Base-by-base conservation (phyloP, 2,888 invertebrate genomes). In the Mythimna impura region DNA sequence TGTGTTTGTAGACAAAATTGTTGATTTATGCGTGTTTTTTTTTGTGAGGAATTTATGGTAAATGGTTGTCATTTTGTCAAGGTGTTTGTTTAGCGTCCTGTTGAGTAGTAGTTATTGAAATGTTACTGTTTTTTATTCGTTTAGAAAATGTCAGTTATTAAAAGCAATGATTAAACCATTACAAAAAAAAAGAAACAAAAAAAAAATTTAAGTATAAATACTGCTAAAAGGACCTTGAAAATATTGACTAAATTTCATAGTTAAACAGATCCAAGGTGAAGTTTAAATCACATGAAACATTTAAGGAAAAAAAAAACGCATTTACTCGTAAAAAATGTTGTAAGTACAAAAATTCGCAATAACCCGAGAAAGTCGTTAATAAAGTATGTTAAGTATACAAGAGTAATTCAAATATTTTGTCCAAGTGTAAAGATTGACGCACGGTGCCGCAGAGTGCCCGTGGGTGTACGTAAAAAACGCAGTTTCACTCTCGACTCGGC, bases 401-500 rank as follows among this genome's bases (percentile, higher is more conserved):
- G 10, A 6, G 25, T 20, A n/a, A 36, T 52, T 54, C 14, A 60
- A 71, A 63, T 60, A 68, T 81, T 79, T 76, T 70, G 67, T 78
- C 76, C 69, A 78, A 78, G 64, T 72, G 71, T 68, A 66, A 78
- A 80, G 68, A 82, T 84, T 75, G 36, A 54, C 78, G 78, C 86
- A 85, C 83, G 75, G 81, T 87, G 88, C 61, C 30, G 75, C 57
- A 54, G 43, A 73, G 61, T 12, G 67, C 62, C 40, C n/a, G 83
- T 84, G 65, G 73, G 81, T 81, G 77, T 79, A 72, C 66, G 69
- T 75, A 88, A 91, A 92, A 91, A 90, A 91, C 87, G 87, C 83
- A 87, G 89, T 93, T 93, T 92, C 92, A 91, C 93, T 93, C 89
- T 92, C 90, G 77, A 80, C 82, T 68, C 70, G 76, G 73, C 73